Conservation (phyloP, 2,888 invertebrate genomes). For the Maniola hyperantus region DNA sequence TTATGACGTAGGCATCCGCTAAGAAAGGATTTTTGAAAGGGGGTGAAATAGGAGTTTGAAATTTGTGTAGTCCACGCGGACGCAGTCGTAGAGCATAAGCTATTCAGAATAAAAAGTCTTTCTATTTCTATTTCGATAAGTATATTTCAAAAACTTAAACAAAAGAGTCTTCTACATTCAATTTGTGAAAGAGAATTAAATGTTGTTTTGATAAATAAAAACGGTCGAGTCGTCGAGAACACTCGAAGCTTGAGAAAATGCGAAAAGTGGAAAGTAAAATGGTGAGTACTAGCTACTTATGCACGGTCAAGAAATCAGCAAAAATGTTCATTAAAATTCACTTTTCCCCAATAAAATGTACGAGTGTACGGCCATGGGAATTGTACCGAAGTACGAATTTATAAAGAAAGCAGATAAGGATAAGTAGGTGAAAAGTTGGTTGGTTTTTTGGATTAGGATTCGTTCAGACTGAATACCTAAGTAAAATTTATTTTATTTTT, state of each 20-base stretch:
- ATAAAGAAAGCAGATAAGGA: slow-evolving; percentile 22
- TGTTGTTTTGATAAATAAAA: slow-evolving; percentile 20
- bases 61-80: no score
- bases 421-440: slow-evolving; percentile 29
- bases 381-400: slow-evolving; percentile 20
- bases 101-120: no score
- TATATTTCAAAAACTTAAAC: not conserved
- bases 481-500: no score
- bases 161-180: not conserved
- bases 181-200: slow-evolving; percentile 7
- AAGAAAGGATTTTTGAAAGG: no score
- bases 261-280: slow-evolving; percentile 11
- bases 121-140: no score
- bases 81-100: no score
- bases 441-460: slow-evolving; percentile 10
- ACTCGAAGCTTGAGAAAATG: slow-evolving; percentile 19
- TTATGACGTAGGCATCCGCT: no score
- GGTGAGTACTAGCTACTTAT: slow-evolving; percentile 13
- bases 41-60: no score
- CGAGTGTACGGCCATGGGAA: slow-evolving; percentile 4
- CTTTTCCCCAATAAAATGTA: slow-evolving; percentile 28
- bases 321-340: slow-evolving; percentile 27
- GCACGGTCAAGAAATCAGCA: slow-evolving; percentile 22
- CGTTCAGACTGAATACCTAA: not conserved
- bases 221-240: slow-evolving; percentile 12